Evolutionary conservation across 53 echinoderm and acorn worm genomes (phyloP).

Genomic region (Arbacia lixula): DNA sequence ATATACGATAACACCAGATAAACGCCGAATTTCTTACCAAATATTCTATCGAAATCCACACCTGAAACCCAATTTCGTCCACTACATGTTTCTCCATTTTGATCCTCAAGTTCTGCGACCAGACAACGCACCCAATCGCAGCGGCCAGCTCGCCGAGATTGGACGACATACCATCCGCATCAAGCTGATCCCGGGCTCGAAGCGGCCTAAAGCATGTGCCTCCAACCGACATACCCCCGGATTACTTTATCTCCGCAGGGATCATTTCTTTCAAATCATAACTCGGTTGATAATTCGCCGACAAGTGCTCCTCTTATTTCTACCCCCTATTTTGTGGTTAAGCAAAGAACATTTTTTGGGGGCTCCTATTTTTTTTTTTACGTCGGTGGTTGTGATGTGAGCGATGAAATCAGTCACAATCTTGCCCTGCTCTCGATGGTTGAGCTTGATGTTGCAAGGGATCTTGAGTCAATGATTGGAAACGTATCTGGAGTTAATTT

Average conservation of each 20-base stretch:
- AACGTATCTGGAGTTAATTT: slow-evolving; percentile 11
- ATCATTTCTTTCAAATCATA: slow-evolving; percentile 36
- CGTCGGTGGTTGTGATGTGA: slow-evolving; percentile 5
- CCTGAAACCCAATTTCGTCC: slow-evolving; percentile 27
- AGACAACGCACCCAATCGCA: too few relatives aligned
- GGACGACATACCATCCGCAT: slow-evolving; percentile 15
- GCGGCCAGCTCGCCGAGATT: neutral
- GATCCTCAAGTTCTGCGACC: too few relatives aligned
- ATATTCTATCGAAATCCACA: slow-evolving; percentile 2
- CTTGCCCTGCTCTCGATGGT: neutral
- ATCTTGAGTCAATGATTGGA: neutral
- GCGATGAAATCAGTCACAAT: neutral
- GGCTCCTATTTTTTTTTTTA: too few relatives aligned
- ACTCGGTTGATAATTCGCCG: slow-evolving; percentile 30
- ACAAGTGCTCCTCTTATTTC: slow-evolving; percentile 25
- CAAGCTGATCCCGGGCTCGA: slow-evolving; percentile 13
- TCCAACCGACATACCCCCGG: slow-evolving; percentile 22
- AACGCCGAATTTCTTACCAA: too few relatives aligned
- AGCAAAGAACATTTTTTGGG: too few relatives aligned
- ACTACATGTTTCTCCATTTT: too few relatives aligned
- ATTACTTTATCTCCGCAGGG: neutral
- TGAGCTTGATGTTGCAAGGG: neutral
- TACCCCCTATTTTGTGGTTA: neutral
- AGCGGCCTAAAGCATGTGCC: neutral
- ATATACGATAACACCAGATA: too few relatives aligned